phyloP scores from a whole-genome alignment of 2,797 vertebrate genomes.

The Paramormyrops hopkinsi region DNA sequence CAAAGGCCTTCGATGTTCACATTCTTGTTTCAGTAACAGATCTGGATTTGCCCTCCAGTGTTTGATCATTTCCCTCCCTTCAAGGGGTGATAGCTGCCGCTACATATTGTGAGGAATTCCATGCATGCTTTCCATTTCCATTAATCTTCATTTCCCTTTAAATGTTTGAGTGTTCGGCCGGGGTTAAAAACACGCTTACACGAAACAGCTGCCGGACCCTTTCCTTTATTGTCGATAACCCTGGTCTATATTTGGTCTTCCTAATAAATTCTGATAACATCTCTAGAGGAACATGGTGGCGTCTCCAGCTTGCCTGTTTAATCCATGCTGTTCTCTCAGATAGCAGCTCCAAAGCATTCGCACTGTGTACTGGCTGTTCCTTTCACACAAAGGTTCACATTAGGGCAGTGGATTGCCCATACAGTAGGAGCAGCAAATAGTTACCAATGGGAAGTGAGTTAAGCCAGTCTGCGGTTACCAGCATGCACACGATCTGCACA shows the following conservation, averaged over 20 bases:
- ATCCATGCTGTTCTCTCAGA: background rate
- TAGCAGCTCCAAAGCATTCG: background rate
- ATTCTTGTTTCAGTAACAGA: background rate
- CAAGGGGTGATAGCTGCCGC: background rate
- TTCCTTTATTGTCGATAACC: background rate
- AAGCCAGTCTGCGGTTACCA: background rate
- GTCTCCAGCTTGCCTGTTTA: background rate
- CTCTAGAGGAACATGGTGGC: background rate
- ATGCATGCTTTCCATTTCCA: background rate
- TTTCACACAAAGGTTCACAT: background rate
- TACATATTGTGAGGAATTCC: conserved; percentile 14
- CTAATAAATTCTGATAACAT: conserved; percentile 1
- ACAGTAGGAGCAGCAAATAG: background rate
- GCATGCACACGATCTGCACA: background rate
- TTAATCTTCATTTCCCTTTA: conserved; percentile 7
- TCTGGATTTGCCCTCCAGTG: background rate
- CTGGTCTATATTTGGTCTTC: background rate
- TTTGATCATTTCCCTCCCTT: background rate
- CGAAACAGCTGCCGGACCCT: background rate
- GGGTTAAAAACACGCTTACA: background rate
- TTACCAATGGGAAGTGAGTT: background rate
- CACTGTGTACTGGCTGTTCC: background rate
- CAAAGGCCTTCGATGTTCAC: background rate
- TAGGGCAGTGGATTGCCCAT: background rate
- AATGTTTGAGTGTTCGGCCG: background rate